Percentiles rank a stretch among this genome's conserved stretches.
These are phyloP conservation scores for Euura saliciscinereae DNA, from an alignment of 1,140 invertebrate genomes.

Conservation along the genomic window DNA sequence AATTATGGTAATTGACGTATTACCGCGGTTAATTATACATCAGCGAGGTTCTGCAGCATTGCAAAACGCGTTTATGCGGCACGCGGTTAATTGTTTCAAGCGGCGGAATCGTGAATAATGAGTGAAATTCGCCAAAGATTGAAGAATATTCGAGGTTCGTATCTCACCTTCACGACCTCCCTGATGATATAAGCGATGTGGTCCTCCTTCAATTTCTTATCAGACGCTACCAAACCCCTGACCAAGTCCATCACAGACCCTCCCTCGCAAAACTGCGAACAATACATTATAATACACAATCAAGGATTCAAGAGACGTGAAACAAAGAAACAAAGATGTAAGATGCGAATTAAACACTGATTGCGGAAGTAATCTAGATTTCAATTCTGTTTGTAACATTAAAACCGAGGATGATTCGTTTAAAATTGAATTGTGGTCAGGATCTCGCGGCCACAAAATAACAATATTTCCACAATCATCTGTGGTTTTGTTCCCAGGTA, in stretches of 20 bases:
- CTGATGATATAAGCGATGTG: conserved; percentile 87
- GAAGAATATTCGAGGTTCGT: not conserved
- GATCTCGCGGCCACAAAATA: not conserved
- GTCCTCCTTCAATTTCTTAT: conserved; percentile 80
- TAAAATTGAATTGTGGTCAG: conserved; percentile 33
- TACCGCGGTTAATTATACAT: no score
- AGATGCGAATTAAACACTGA: conserved; percentile 29
- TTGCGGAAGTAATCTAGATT: conserved; percentile 46
- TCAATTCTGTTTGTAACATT: no score
- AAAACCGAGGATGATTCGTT: conserved; percentile 13
- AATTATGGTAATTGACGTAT: no score
- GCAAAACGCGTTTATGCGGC: no score
- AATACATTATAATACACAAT: conserved; percentile 1
- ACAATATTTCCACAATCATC: conserved; percentile 10
- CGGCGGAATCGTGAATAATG: no score
- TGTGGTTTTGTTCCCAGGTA: not conserved
- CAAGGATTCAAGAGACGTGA: conserved; percentile 19
- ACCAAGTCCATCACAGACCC: conserved; percentile 82
- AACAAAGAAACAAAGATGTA: not conserved
- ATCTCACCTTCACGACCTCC: conserved; percentile 80
- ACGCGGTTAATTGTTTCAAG: no score
- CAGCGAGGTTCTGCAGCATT: no score
- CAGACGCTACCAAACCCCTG: conserved; percentile 67
- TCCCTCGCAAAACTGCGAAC: conserved; percentile 77
- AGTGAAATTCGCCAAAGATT: no score